Evolutionary conservation across 2,113 vertebrate genomes (phyloP).

Genomic region (Leucopternis melanops): DNA sequence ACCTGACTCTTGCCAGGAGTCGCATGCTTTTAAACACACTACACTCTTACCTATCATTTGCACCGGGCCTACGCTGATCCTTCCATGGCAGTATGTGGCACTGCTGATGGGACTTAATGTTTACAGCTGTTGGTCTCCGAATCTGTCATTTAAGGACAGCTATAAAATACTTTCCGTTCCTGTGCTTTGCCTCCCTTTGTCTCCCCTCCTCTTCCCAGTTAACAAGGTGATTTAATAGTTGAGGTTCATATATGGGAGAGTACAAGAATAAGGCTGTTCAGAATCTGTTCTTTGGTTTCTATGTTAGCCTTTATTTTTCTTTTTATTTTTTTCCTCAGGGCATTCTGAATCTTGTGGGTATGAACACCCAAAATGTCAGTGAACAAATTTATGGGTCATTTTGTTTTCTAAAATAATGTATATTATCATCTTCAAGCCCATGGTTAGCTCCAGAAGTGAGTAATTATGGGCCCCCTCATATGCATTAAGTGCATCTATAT

Average conservation of each 20-base stretch:
- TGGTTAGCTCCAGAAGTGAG: neutral
- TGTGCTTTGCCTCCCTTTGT: fast-evolving
- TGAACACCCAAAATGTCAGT: neutral
- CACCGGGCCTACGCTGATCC: neutral
- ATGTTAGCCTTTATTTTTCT: neutral
- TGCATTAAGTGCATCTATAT: neutral
- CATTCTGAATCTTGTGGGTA: neutral
- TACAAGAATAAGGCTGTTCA: neutral
- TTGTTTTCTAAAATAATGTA: neutral
- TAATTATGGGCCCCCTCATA: neutral
- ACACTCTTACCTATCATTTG: fast-evolving
- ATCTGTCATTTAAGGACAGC: neutral
- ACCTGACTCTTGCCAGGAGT: neutral
- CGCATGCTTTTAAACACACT: fast-evolving
- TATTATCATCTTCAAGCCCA: neutral
- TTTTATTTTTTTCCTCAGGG: fast-evolving
- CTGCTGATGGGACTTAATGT: neutral
- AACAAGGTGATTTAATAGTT: neutral
- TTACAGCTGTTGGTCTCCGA: neutral
- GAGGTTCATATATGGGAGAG: neutral
- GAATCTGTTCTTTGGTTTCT: neutral
- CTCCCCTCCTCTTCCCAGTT: neutral
- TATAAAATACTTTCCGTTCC: neutral
- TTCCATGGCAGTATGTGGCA: neutral
- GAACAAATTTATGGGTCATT: neutral